These are phyloP conservation scores for Sprattus sprattus DNA, from an alignment of 2,113 vertebrate genomes.

Conservation along the genomic window DNA sequence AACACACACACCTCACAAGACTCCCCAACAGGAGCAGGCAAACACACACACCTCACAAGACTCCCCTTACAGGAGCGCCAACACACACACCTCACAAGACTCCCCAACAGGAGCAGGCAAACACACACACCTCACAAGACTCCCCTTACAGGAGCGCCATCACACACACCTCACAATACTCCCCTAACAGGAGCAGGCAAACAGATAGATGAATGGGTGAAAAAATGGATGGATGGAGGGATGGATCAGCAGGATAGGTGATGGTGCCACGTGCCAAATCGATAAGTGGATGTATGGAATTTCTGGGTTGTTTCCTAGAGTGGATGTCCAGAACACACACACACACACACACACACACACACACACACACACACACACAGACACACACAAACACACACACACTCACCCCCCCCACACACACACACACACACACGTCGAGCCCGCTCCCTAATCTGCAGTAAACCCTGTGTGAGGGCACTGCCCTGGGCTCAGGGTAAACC, in stretches of 20 bases:
- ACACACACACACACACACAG: background rate
- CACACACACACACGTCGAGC: background rate
- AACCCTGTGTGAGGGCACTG: background rate
- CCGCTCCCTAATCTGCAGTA: background rate
- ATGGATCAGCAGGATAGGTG: constrained; percentile 8
- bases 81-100: background rate
- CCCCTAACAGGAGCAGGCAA: background rate
- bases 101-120: too few relatives aligned
- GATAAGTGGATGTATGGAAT: constrained; percentile 4
- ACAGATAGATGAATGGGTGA: background rate
- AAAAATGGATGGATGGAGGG: background rate
- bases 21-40: too few relatives aligned
- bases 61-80: background rate
- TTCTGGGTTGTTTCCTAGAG: background rate
- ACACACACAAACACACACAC: background rate
- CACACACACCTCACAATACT: background rate
- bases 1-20: background rate
- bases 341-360: background rate
- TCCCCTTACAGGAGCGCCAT: background rate
- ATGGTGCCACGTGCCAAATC: background rate
- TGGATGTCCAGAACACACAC: background rate
- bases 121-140: background rate
- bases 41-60: background rate
- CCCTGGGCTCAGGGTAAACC: background rate
- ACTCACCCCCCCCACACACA: too few relatives aligned